A percentile compares a stretch with the other conserved stretches of the same genome.
Conservation (phyloP, 2,888 invertebrate species). For the Erebia palarica region DNA sequence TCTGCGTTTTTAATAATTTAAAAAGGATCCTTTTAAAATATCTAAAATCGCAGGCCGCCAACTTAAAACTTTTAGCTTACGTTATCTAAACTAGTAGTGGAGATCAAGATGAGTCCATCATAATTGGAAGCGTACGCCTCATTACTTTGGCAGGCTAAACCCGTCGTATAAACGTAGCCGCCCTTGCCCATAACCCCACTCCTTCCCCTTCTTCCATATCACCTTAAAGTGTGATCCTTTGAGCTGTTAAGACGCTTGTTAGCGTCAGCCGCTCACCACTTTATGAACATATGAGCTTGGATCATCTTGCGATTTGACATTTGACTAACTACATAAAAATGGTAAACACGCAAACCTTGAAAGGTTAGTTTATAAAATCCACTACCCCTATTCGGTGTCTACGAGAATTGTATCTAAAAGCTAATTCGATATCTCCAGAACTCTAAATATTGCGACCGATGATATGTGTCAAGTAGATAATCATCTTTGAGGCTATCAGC, state of each 20-base stretch:
- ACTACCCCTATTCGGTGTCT: no score
- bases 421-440: no score
- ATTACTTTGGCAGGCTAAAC: constrained; percentile 29
- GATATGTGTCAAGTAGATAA: not conserved
- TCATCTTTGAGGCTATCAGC: not conserved
- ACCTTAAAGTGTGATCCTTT: constrained; percentile 40
- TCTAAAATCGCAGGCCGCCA: no score
- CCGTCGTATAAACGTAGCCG: constrained; percentile 37
- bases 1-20: no score
- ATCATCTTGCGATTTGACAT: constrained; percentile 1
- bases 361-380: no score
- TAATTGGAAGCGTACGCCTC: constrained; percentile 35
- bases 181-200: constrained; percentile 7
- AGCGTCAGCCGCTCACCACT: constrained; percentile 23
- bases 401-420: no score
- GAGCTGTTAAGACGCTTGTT: constrained; percentile 39
- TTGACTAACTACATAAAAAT: constrained; percentile 3
- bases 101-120: constrained; percentile 27
- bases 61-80: no score
- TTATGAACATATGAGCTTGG: not conserved
- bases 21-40: no score
- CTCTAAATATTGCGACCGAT: no score
- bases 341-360: no score
- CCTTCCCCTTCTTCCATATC: constrained; percentile 30
- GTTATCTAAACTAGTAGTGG: no score